Evolutionary conservation across 2,888 invertebrate genomes (phyloP).

Genomic region (Anodontia alba): DNA sequence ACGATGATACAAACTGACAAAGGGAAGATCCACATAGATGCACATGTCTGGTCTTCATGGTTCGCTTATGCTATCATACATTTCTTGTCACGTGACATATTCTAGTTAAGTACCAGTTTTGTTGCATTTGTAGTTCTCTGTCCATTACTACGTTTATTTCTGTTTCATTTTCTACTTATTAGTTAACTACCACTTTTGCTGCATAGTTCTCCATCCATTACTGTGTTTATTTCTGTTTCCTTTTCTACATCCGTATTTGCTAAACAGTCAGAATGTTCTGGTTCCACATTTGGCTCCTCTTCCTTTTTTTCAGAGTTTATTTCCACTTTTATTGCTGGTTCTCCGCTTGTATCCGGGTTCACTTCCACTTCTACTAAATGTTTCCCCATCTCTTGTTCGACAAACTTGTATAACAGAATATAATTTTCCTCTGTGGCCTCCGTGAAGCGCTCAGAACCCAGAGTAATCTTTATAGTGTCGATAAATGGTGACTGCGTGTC

Average conservation of each 20-base stretch:
- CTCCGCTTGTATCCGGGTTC: neutral
- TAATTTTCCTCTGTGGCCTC: slow-evolving; percentile 91
- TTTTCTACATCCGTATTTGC: neutral
- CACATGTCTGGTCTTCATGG: too few species aligned
- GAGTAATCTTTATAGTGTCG: slow-evolving; percentile 92
- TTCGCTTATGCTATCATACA: too few species aligned
- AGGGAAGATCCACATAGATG: too few species aligned
- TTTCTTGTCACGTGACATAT: too few species aligned
- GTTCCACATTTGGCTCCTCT: neutral
- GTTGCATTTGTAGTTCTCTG: too few species aligned
- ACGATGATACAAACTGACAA: too few species aligned
- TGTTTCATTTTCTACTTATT: too few species aligned
- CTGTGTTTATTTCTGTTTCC: neutral
- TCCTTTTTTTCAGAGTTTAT: neutral
- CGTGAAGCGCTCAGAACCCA: slow-evolving; percentile 93
- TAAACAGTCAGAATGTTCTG: neutral
- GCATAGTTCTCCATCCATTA: neutral
- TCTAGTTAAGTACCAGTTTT: too few species aligned
- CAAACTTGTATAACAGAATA: slow-evolving; percentile 59
- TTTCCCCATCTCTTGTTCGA: slow-evolving; percentile 57
- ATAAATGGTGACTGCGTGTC: slow-evolving; percentile 95
- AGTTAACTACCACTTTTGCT: too few species aligned
- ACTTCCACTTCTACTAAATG: slow-evolving; percentile 39
- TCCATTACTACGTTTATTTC: too few species aligned
- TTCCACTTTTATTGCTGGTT: neutral